Percentiles rank a stretch among this genome's conserved stretches.
Conservation (phyloP, 2,888 invertebrate species). For the Drosophila acutilabella region DNA sequence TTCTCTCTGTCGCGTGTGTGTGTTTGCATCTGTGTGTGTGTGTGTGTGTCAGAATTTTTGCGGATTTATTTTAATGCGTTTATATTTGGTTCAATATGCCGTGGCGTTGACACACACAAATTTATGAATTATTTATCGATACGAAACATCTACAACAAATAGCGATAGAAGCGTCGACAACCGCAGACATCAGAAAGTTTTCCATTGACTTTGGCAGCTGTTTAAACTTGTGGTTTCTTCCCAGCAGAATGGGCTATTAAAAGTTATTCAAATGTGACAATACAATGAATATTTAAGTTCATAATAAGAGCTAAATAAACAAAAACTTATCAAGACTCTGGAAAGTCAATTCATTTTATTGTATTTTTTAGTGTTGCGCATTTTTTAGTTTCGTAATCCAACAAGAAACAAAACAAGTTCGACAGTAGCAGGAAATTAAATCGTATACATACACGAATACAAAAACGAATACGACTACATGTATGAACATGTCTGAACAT, state of each 20-base stretch:
- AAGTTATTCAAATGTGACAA: constrained; percentile 32
- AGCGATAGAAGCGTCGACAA: constrained; percentile 26
- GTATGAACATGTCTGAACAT: constrained; percentile 6
- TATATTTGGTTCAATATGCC: constrained; percentile 66
- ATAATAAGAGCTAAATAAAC: neutral
- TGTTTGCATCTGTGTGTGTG: too few relatives aligned
- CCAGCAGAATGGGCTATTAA: constrained; percentile 1
- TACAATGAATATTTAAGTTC: neutral
- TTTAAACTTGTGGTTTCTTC: constrained; percentile 43
- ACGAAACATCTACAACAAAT: constrained; percentile 40
- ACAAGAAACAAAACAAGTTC: neutral
- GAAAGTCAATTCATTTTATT: neutral
- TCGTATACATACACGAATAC: constrained; percentile 5
- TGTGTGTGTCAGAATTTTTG: constrained; percentile 53
- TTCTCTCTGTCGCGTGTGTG: constrained; percentile 10
- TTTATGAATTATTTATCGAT: constrained; percentile 77
- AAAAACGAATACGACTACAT: neutral
- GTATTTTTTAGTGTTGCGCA: neutral
- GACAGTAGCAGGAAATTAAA: constrained; percentile 28
- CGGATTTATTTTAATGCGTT: constrained; percentile 74
- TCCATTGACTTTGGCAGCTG: constrained; percentile 61
- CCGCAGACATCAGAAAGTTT: constrained; percentile 43
- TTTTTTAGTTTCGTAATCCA: constrained; percentile 2
- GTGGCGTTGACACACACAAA: constrained; percentile 50
- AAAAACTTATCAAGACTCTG: neutral